Percentiles rank a stretch among this genome's conserved stretches.
phyloP scores from a whole-genome alignment of 2,113 vertebrate species.

The mouse (Mus musculus) region GRCm39 chr13:59633001-59633500 shows the following conservation, averaged over 20 bases:
- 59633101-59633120: background rate
- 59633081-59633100: background rate
- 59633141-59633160: background rate
- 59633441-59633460: background rate
- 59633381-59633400: background rate
- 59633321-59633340: background rate
- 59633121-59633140: background rate
- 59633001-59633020: background rate
- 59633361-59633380: background rate
- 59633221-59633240: constrained; percentile 19
- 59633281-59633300: background rate
- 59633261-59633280: constrained; percentile 38
- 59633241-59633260: background rate
- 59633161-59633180: background rate
- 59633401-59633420: background rate
- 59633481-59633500: background rate
- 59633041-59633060: background rate
- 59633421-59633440: background rate
- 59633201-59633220: background rate
- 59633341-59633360: background rate
- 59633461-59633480: background rate
- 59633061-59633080: background rate
- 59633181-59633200: constrained; percentile 14
- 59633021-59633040: too few species aligned
- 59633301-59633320: background rate